phyloP scores from a whole-genome alignment of 2,888 invertebrate genomes.

The Catotricha subobsoleta region DNA sequence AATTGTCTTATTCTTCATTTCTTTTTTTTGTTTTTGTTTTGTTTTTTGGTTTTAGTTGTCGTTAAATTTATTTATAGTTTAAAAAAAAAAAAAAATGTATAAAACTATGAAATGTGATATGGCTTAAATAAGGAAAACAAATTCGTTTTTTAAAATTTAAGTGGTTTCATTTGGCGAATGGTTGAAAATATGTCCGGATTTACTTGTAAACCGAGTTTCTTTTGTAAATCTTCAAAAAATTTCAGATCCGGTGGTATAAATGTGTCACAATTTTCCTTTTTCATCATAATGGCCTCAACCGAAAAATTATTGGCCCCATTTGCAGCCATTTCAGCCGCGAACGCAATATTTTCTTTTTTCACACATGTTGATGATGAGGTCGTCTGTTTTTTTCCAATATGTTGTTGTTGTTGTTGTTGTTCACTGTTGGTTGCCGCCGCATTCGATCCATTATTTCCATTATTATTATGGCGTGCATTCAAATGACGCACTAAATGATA shows the following conservation, averaged over 20 bases:
- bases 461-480: slow-evolving; percentile 26
- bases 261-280: slow-evolving; percentile 10
- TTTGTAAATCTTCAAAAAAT: slow-evolving; percentile 5
- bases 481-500: slow-evolving; percentile 34
- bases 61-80: no score
- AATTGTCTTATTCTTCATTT: not conserved
- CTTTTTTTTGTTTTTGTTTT: not conserved
- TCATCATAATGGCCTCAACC: slow-evolving; percentile 12
- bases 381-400: slow-evolving; percentile 13
- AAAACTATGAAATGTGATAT: no score
- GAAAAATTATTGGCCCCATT: slow-evolving; percentile 8
- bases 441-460: slow-evolving; percentile 1
- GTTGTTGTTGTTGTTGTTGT: slow-evolving; percentile 12
- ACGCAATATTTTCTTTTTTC: slow-evolving; percentile 12
- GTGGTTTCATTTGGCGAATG: slow-evolving; percentile 5
- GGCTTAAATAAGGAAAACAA: no score
- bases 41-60: not conserved
- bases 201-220: not conserved
- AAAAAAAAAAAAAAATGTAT: no score
- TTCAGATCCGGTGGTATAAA: not conserved
- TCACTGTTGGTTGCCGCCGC: not conserved
- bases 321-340: not conserved
- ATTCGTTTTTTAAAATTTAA: slow-evolving; percentile 5
- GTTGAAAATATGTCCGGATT: slow-evolving; percentile 1
- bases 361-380: slow-evolving; percentile 10